Percentiles rank a stretch among this genome's conserved stretches.
Conservation (phyloP, 2,888 invertebrate species). For the Habrosyne pyritoides region DNA sequence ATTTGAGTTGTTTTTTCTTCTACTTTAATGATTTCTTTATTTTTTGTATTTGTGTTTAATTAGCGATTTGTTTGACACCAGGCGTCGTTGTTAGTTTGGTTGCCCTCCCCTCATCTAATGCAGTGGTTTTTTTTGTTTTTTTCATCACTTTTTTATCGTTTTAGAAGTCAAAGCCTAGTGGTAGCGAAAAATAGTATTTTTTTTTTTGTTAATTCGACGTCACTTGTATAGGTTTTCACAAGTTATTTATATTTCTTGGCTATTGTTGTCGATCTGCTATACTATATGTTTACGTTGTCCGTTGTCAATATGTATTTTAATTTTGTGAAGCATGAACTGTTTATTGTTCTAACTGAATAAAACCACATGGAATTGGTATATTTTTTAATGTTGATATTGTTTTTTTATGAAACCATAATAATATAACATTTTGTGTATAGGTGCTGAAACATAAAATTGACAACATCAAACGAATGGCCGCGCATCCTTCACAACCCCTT, state of each 20-base stretch:
- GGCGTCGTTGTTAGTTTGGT: constrained; percentile 38
- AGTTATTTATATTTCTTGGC: constrained; percentile 33
- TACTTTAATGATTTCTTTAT: constrained; percentile 30
- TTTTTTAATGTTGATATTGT: neutral
- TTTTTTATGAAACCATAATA: constrained; percentile 28
- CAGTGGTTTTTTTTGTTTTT: constrained; percentile 39
- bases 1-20: constrained; percentile 43
- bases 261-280: constrained; percentile 46
- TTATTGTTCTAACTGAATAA: constrained; percentile 35
- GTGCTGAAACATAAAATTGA: constrained; percentile 96
- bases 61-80: constrained; percentile 35
- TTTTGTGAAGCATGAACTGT: constrained; percentile 53
- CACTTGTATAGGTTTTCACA: constrained; percentile 36
- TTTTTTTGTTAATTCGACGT: constrained; percentile 27
- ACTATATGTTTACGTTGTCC: constrained; percentile 42
- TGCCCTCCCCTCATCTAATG: constrained; percentile 29
- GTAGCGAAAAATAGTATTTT: constrained; percentile 18
- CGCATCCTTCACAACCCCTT: constrained; percentile 97
- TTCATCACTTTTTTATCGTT: constrained; percentile 30
- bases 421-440: constrained; percentile 79
- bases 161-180: constrained; percentile 25
- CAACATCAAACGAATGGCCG: constrained; percentile 96
- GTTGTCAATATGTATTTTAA: constrained; percentile 39
- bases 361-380: neutral
- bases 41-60: constrained; percentile 40